Evolutionary conservation across 2,113 vertebrate species (phyloP).

Genomic region (Gila orcuttii): DNA sequence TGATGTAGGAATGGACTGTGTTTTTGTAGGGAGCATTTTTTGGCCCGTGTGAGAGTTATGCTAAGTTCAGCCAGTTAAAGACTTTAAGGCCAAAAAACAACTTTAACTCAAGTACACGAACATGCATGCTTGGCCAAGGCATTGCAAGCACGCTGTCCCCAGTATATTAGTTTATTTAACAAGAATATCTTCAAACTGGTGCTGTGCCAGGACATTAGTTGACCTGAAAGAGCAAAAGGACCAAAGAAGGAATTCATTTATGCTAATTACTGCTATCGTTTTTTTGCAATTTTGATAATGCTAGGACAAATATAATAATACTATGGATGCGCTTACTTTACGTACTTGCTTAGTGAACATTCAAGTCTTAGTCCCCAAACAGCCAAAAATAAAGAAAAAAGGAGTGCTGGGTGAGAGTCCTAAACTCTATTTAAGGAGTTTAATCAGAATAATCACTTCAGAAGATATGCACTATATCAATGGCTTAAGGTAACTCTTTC

Average conservation of each 20-base stretch:
- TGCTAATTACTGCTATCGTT: not conserved
- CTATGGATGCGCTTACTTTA: not conserved
- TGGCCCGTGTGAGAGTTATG: conserved; percentile 22
- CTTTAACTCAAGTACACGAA: conserved; percentile 10
- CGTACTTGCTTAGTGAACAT: not conserved
- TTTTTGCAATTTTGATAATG: not conserved
- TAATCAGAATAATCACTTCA: too few relatives aligned
- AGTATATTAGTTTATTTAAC: not conserved
- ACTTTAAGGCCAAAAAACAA: conserved; percentile 6
- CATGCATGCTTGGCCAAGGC: not conserved
- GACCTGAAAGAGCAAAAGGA: not conserved
- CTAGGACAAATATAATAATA: too few relatives aligned
- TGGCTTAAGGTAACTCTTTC: too few relatives aligned
- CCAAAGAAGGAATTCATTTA: not conserved
- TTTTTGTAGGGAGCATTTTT: conserved; percentile 48
- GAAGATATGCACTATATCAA: too few relatives aligned
- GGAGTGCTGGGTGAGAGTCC: too few relatives aligned
- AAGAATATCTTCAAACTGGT: not conserved
- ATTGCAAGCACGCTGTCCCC: not conserved
- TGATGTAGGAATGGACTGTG: conserved; percentile 28
- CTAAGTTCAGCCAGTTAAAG: conserved; percentile 22
- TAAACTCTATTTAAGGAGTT: too few relatives aligned
- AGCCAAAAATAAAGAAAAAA: not conserved
- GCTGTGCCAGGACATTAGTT: not conserved
- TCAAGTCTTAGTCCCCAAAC: not conserved